Conservation (phyloP, 2,113 vertebrate species). For the Isichthys henryi region DNA sequence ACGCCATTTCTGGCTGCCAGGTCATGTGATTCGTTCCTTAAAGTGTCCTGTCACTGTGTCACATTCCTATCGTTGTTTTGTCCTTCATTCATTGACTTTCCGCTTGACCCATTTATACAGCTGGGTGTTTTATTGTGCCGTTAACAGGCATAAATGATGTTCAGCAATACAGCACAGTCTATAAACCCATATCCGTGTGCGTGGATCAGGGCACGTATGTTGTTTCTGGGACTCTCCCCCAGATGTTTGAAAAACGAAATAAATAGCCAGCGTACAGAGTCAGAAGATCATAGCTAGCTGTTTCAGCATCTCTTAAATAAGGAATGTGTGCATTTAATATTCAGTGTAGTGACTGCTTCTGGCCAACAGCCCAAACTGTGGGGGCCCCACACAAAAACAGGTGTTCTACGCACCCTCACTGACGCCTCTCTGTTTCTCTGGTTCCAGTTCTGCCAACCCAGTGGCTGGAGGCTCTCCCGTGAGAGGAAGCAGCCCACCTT, state of each 20-base stretch:
- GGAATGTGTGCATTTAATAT: not conserved
- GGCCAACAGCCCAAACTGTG: not conserved
- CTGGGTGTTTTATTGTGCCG: not conserved
- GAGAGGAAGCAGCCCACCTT: conserved; percentile 87
- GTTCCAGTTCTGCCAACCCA: conserved; percentile 90
- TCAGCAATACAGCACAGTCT: not conserved
- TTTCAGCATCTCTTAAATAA: not conserved
- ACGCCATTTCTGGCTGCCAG: not conserved
- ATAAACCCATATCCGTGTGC: not conserved
- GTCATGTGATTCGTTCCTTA: not conserved
- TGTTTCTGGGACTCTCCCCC: not conserved
- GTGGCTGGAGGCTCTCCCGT: conserved; percentile 85
- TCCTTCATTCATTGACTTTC: not conserved
- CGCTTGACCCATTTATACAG: not conserved
- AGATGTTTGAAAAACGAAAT: not conserved
- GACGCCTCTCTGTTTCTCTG: conserved; percentile 24
- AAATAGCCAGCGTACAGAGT: not conserved
- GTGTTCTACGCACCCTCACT: not conserved
- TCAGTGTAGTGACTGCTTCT: not conserved
- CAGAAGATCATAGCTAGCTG: not conserved
- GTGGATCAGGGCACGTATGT: not conserved
- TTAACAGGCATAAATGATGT: not conserved
- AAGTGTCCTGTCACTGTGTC: not conserved
- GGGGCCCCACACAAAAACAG: not conserved
- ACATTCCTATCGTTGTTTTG: not conserved